Evolutionary conservation across 35 echinoderm and acorn worm species (phyloP), one percentile per base, ranked within the genome.

Genomic region (Eucidaris tribuloides): DNA sequence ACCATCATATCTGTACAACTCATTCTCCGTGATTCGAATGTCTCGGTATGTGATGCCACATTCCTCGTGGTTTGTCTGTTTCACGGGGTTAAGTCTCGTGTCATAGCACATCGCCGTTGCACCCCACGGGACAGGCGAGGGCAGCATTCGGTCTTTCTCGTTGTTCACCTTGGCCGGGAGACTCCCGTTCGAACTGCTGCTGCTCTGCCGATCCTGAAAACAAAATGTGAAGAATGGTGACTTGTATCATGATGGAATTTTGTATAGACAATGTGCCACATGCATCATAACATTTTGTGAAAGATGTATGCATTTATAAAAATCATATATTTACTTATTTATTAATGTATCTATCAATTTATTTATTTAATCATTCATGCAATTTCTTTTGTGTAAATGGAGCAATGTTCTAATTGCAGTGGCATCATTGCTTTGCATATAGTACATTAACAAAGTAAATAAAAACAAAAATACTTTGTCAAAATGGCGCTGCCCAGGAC

Each of bases 121-220:
- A 9, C 60, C 20, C 5, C 17, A 63, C 66, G 40, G 0, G 7
- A 72, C 40, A 40, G 66, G 66, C 28, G 76, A 49, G 2, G 92
- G 82, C 15, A 94, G 43, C 92, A 94, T 94, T 42, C 78, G 55
- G 18, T 88, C 87, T 17, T 59, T 35, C 55, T 94, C 92, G 15
- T 94, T 94, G 78, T 88, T 94, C 0, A 94, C 50, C 59, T 86
- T 94, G 59, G 62, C 65, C 52, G 65, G 76, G 18, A 78, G 46
- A 46, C 58, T 94, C 45, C 48, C 86, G n/a, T 83, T 77, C 4
- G 92, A 64, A 7, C 89, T 79, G 41, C 37, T 58, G 23, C 28
- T 77, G 79, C 65, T 71, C n/a, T 83, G 62, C 40, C 71, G 65
- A 4, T 19, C 40, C 38, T 32, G 60, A 4, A 45, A 60, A 79